Percentiles rank a stretch among this genome's conserved stretches.
These are phyloP conservation scores for Pedionomus torquatus DNA, from an alignment of 2,113 vertebrate species.

Conservation along the genomic window DNA sequence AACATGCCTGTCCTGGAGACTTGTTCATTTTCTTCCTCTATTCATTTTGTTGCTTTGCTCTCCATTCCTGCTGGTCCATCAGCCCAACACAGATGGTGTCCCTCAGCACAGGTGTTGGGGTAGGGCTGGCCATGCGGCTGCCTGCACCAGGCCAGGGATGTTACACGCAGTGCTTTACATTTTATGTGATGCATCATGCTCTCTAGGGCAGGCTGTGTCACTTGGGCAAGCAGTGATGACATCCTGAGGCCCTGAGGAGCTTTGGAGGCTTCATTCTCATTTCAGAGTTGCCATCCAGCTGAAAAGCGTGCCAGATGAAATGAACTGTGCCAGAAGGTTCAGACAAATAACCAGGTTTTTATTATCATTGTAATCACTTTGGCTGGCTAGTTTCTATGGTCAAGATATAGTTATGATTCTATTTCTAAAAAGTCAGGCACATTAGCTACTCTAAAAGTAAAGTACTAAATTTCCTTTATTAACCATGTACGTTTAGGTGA, in stretches of 20 bases:
- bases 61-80: neutral
- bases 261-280: neutral
- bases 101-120: neutral
- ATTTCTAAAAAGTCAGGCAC: neutral
- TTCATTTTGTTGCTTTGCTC: neutral
- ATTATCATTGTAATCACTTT: neutral
- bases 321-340: neutral
- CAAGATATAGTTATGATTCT: neutral
- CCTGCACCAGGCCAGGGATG: neutral
- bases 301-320: neutral
- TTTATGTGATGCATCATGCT: neutral
- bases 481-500: neutral
- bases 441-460: neutral
- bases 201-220: neutral
- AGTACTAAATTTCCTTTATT: constrained; percentile 3
- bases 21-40: neutral
- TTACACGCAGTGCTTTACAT: rapidly evolving
- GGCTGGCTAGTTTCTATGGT: neutral
- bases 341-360: neutral
- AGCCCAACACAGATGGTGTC: neutral
- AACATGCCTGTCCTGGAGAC: neutral
- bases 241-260: neutral
- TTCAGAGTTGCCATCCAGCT: neutral
- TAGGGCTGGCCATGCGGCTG: neutral
- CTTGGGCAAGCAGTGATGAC: neutral